A percentile compares a stretch with the other conserved stretches of the same genome.
Evolutionary conservation across 1,140 invertebrate species (phyloP).

Genomic region (Mylabris phalerata): DNA sequence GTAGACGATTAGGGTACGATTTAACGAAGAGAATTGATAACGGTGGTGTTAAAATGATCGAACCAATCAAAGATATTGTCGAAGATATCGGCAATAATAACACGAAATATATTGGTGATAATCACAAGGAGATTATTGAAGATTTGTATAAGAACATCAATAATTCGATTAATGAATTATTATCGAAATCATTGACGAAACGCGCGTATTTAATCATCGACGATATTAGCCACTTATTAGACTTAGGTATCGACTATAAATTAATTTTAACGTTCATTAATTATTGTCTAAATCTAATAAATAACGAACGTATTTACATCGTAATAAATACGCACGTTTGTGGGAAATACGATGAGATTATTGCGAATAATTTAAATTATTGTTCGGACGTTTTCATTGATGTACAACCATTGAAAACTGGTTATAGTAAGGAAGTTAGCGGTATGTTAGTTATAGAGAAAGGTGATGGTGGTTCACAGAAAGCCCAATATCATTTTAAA

Average conservation of each 20-base stretch:
- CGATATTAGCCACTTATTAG: constrained; percentile 61
- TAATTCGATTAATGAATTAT: constrained; percentile 22
- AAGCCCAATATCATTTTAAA: constrained; percentile 56
- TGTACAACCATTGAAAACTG: constrained; percentile 57
- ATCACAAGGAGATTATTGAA: constrained; percentile 34
- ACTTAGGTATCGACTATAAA: constrained; percentile 49
- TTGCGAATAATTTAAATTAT: constrained; percentile 53
- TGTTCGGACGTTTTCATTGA: constrained; percentile 55
- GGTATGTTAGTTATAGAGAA: constrained; percentile 54
- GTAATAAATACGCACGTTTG: constrained; percentile 46
- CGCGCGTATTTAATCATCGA: constrained; percentile 56
- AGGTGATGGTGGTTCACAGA: constrained; percentile 43
- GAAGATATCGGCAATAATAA: constrained; percentile 36
- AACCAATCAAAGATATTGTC: constrained; percentile 48
- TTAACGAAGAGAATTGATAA: constrained; percentile 50
- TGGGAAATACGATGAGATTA: constrained; percentile 46
- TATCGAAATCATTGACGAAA: constrained; percentile 1
- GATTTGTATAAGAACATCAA: constrained; percentile 33
- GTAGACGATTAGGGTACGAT: constrained; percentile 66
- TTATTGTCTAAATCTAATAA: constrained; percentile 40
- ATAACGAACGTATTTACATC: constrained; percentile 41
- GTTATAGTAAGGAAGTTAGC: constrained; percentile 59
- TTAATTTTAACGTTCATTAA: constrained; percentile 51
- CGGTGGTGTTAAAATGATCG: constrained; percentile 49
- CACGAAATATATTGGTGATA: constrained; percentile 6